phyloP scores from a whole-genome alignment of 2,888 invertebrate genomes.

The Seladonia tumulorum region DNA sequence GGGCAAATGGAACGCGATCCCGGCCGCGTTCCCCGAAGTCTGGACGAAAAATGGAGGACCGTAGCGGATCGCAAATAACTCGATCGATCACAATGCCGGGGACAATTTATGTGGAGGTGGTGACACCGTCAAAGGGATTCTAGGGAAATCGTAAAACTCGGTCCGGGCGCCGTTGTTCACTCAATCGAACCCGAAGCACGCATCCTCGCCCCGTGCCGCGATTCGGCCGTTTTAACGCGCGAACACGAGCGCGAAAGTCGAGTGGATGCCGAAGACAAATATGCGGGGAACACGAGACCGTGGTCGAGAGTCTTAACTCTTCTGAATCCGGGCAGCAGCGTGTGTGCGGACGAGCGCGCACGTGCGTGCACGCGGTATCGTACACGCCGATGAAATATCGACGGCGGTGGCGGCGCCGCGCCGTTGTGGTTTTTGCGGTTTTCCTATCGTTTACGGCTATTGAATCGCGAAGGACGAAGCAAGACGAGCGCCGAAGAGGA shows the following conservation, averaged over 20 bases:
- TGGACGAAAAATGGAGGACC: not conserved
- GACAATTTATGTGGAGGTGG: conserved; percentile 2
- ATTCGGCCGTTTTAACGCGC: conserved; percentile 42
- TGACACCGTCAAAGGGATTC: conserved; percentile 33
- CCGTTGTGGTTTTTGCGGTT: conserved; percentile 45
- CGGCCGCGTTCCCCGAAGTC: not conserved
- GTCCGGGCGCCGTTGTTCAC: conserved; percentile 40
- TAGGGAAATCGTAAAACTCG: conserved; percentile 46
- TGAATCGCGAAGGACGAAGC: conserved; percentile 5
- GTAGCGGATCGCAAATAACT: not conserved
- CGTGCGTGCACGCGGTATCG: conserved; percentile 36
- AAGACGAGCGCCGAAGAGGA: not conserved
- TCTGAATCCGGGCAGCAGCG: conserved; percentile 37
- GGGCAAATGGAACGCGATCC: not conserved
- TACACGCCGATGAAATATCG: conserved; percentile 49
- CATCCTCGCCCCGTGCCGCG: conserved; percentile 30
- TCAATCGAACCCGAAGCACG: conserved; percentile 52
- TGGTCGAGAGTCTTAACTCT: conserved; percentile 52
- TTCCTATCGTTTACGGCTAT: conserved; percentile 48
- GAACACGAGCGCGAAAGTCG: conserved; percentile 65
- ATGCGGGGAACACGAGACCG: conserved; percentile 63
- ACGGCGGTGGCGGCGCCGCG: conserved; percentile 21
- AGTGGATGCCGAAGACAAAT: conserved; percentile 67
- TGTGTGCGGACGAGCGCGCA: conserved; percentile 33
- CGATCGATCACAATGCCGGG: not conserved